Conservation (phyloP, 2,113 vertebrate species). For the Esox niger region DNA sequence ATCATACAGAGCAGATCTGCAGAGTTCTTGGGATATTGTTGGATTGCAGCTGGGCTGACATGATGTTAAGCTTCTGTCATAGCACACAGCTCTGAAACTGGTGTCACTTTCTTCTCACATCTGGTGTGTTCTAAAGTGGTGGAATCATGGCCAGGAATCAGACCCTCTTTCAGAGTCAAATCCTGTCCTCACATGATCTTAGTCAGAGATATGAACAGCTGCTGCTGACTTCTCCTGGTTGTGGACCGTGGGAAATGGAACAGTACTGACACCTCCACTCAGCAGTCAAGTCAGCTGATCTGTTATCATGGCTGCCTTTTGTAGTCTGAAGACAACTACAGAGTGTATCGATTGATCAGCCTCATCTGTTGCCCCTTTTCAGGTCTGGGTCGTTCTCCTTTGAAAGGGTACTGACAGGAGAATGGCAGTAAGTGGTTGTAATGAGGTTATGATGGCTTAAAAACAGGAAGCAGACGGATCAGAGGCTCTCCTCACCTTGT, state of each 20-base stretch:
- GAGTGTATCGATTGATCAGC: constrained; percentile 22
- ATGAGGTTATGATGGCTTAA: background rate
- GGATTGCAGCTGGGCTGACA: too few relatives aligned
- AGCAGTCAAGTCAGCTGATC: constrained; percentile 13
- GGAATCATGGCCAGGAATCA: constrained; percentile 11
- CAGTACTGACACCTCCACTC: constrained; percentile 19
- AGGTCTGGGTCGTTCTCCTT: constrained; percentile 6
- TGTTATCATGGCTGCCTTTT: constrained; percentile 33
- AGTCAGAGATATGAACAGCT: constrained; percentile 12
- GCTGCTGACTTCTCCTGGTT: constrained; percentile 11
- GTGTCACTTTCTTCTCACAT: constrained; percentile 31
- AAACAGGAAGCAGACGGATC: background rate
- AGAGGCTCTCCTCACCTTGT: constrained; percentile 30
- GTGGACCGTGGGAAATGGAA: constrained; percentile 16
- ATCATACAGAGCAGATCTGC: too few relatives aligned
- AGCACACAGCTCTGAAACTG: constrained; percentile 30
- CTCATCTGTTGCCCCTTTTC: background rate
- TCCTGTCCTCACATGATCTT: constrained; percentile 14
- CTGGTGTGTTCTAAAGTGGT: constrained; percentile 31
- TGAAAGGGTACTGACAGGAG: too few relatives aligned
- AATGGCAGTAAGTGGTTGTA: background rate
- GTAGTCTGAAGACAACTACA: constrained; percentile 41
- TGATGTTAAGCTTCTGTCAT: constrained; percentile 14
- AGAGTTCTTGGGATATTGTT: too few relatives aligned
- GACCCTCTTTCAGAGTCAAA: constrained; percentile 21